A percentile compares a stretch with the other conserved stretches of the same genome.
These are phyloP conservation scores for Drosophila nannoptera DNA, from an alignment of 1,140 invertebrate species.

Conservation along the genomic window DNA sequence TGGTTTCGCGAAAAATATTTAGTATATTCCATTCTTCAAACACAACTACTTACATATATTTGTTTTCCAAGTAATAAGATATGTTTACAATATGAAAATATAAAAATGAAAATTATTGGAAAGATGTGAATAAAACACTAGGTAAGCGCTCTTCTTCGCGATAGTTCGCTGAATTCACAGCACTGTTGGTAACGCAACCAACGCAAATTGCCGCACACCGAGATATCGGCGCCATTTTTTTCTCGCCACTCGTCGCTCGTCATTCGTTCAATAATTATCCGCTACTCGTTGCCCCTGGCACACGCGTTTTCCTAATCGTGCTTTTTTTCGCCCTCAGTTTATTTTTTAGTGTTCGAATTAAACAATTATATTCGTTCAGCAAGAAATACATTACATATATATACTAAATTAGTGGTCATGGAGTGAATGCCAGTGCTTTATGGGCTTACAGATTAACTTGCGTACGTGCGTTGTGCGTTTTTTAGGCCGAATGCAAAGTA, in stretches of 20 bases:
- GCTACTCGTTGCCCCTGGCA: slow-evolving; percentile 54
- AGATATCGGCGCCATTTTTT: slow-evolving; percentile 51
- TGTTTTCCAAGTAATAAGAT: no score
- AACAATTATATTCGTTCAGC: slow-evolving; percentile 32
- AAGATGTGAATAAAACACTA: neutral
- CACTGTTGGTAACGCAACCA: neutral
- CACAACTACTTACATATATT: no score
- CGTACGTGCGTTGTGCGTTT: slow-evolving; percentile 34
- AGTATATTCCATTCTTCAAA: no score
- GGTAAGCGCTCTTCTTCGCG: neutral
- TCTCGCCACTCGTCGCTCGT: slow-evolving; percentile 21
- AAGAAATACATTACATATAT: slow-evolving; percentile 18
- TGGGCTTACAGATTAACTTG: slow-evolving; percentile 13
- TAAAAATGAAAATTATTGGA: no score
- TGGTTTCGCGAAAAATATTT: no score
- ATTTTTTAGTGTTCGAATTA: slow-evolving; percentile 50
- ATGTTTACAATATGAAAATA: no score
- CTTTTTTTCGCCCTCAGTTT: slow-evolving; percentile 59
- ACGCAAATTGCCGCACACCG: slow-evolving; percentile 17
- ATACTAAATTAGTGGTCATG: slow-evolving; percentile 1
- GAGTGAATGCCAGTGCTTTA: neutral
- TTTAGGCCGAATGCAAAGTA: slow-evolving; percentile 45
- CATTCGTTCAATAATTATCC: slow-evolving; percentile 36
- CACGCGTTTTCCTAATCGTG: slow-evolving; percentile 71
- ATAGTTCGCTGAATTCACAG: neutral